Evolutionary conservation across 2,888 invertebrate species (phyloP).

Genomic region (Cantharis rufa): DNA sequence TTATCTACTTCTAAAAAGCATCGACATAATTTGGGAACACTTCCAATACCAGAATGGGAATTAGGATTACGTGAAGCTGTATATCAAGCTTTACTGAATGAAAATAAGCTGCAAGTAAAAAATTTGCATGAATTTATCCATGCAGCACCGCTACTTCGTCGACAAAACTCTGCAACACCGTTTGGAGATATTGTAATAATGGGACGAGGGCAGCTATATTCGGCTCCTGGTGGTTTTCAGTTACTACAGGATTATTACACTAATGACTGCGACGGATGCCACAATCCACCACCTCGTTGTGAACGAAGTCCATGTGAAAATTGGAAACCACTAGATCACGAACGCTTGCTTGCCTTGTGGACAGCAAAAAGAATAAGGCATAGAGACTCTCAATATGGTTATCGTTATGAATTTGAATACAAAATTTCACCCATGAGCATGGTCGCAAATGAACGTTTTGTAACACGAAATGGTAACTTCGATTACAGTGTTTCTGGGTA

Average conservation of each 20-base stretch:
- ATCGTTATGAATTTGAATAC: conserved; percentile 69
- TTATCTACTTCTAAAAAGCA: conserved; percentile 16
- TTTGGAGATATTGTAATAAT: conserved; percentile 69
- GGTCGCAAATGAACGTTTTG: conserved; percentile 42
- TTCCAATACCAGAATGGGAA: conserved; percentile 60
- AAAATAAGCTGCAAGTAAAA: conserved; percentile 59
- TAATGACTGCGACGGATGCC: conserved; percentile 59
- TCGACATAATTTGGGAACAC: conserved; percentile 18
- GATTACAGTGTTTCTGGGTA: conserved; percentile 61
- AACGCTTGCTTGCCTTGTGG: conserved; percentile 66
- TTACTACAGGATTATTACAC: conserved; percentile 58
- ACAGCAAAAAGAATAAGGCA: conserved; percentile 71
- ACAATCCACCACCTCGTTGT: conserved; percentile 37
- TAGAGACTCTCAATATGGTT: conserved; percentile 58
- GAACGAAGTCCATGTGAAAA: conserved; percentile 26
- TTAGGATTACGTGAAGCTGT: conserved; percentile 70
- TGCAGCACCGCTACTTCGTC: conserved; percentile 47
- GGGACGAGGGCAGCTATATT: conserved; percentile 67
- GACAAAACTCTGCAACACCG: conserved; percentile 54
- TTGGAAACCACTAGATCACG: conserved; percentile 41
- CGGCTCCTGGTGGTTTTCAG: conserved; percentile 57
- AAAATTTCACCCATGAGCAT: conserved; percentile 64
- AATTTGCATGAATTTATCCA: conserved; percentile 50
- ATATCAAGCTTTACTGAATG: conserved; percentile 65
- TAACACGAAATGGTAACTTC: conserved; percentile 53